These are phyloP conservation scores for Pseudococcus jackbeardsleyi DNA, from an alignment of 2,888 invertebrate genomes.

Conservation along the genomic window DNA sequence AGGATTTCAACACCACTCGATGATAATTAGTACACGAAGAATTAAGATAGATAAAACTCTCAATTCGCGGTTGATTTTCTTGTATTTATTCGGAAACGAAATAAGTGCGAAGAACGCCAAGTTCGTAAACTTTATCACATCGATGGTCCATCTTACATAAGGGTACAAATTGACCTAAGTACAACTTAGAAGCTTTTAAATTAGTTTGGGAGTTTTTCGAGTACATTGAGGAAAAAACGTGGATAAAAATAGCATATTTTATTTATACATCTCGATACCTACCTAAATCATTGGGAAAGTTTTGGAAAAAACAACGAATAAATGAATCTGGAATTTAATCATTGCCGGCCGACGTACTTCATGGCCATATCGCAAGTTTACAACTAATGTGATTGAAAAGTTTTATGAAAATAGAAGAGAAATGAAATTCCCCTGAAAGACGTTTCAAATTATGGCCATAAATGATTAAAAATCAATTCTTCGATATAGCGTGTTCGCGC, in stretches of 20 bases:
- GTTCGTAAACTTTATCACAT: background rate
- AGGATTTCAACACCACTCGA: background rate
- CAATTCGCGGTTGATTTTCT: background rate
- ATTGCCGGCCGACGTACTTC: conserved; percentile 21
- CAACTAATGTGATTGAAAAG: conserved; percentile 45
- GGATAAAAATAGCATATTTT: conserved; percentile 34
- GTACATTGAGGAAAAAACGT: background rate
- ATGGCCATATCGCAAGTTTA: conserved; percentile 44
- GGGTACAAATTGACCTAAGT: background rate
- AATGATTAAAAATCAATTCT: conserved; percentile 43
- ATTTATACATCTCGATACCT: background rate
- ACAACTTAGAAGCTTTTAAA: background rate
- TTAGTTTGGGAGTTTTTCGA: background rate
- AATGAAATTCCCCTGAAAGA: conserved; percentile 42
- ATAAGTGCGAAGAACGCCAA: background rate
- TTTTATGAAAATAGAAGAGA: conserved; percentile 45
- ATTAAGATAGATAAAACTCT: background rate
- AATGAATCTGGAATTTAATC: conserved; percentile 43
- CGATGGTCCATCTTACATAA: background rate
- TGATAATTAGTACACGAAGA: background rate
- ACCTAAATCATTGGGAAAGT: background rate
- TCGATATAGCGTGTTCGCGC: conserved; percentile 35
- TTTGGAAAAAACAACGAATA: conserved; percentile 40
- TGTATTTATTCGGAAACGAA: background rate
- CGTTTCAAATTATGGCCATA: conserved; percentile 42